Base-by-base conservation (phyloP, 2,888 invertebrate genomes). In the Drosophila birchii region DNA sequence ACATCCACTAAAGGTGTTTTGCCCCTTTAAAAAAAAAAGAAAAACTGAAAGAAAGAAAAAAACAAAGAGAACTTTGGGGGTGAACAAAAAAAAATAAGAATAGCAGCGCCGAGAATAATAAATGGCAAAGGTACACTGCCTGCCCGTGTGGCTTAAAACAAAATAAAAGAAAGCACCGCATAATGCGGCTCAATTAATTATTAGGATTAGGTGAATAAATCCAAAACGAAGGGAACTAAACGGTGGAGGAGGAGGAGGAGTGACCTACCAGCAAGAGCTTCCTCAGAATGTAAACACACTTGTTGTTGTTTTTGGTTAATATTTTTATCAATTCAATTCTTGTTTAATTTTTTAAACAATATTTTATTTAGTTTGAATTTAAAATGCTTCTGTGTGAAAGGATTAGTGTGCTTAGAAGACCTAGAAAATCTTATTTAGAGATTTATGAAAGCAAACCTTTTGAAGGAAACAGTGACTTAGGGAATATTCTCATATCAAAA, bases 1-100 rank as follows among this genome's bases (percentile, higher is more conserved):
- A 44, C 66, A 64, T 66, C 29, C 8, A 66, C 53, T 26, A 39
- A 66, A 47, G 63, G 63, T 62, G 45, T 39, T 23, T 38, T n/a
- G 38, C 32, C 63, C 45, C 60, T 45, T 39, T 26, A 26, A 26
- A 26, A 26, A 23, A 12, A 34, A n/a, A 23, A 12, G 26, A n/a
- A 16, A 20, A 20, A 61, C 14, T n/a, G 18, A 29, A 20, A 20
- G 20, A 20, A 26, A 26, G 26, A 20, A 26, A 26, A 16, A 3
- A 0, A 41, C 29, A 29, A 29, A 29, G 20, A 14, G 20, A 43
- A 43, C 43, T 43, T 43, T 1, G 20, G 43, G 14, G 20, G 6
- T 2, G 7, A n/a, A 11, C 5, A 6, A 26, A 26, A 26, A 47
- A 47, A 51, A 16, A 29, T 29, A 29, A 36, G 51, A 51, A 53